Conservation (phyloP, 2,888 invertebrate genomes). For the Fissipunctia ypsillon region DNA sequence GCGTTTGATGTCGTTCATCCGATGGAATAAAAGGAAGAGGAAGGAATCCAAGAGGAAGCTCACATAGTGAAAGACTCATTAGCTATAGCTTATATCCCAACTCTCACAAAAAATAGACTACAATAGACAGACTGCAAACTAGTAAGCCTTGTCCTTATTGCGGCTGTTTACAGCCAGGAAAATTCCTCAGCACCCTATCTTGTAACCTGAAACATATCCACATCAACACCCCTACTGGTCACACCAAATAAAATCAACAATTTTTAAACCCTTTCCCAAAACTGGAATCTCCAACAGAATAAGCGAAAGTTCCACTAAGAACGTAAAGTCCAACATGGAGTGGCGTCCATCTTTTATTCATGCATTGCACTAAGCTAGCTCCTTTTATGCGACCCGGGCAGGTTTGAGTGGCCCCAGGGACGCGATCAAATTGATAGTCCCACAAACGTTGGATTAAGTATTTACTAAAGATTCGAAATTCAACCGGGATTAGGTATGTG, state of each 20-base stretch:
- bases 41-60: too few relatives aligned
- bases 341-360: constrained; percentile 60
- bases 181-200: neutral
- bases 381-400: constrained; percentile 38
- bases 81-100: neutral
- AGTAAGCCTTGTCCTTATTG: neutral
- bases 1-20: neutral
- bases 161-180: neutral
- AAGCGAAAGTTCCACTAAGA: constrained; percentile 25
- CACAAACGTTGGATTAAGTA: constrained; percentile 48
- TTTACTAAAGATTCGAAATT: constrained; percentile 57
- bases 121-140: neutral
- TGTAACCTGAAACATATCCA: neutral
- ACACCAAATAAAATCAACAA: neutral
- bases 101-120: neutral
- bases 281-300: constrained; percentile 12
- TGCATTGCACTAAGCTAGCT: constrained; percentile 36
- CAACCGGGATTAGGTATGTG: constrained; percentile 28
- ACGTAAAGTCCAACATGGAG: constrained; percentile 27
- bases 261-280: constrained; percentile 18
- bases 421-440: constrained; percentile 51
- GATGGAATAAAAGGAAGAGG: too few relatives aligned
- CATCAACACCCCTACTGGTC: neutral
- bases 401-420: constrained; percentile 49
- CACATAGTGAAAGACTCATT: neutral